Evolutionary conservation across 2,888 invertebrate species (phyloP), one percentile per base, ranked within the genome.

Genomic region (Orgyia antiqua): DNA sequence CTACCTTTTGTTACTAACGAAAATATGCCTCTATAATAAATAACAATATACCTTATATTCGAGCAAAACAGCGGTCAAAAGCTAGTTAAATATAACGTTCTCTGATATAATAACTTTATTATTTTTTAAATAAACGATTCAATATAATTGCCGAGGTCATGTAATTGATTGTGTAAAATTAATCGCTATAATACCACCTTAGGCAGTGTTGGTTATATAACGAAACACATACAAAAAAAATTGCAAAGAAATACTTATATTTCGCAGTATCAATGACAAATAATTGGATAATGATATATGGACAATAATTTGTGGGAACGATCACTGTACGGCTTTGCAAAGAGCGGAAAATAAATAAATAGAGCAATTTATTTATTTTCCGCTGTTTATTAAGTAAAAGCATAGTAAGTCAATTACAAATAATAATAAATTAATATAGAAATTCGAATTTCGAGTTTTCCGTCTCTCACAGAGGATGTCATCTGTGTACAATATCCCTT

Each of bases 211-310:
- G n/a, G 6, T n/a, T n/a, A 20, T 3, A 2, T 9, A 20, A 2
- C 3, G 3, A 20, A 20, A 20, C n/a, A 20, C n/a, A 20, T 19
- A 19, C 6, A 19, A 19, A 27, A 36, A 33, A 20, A 2, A 20
- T 9, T 9, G 5, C n/a, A 2, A 9, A 33, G 25, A 30, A 37
- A 43, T 36, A 37, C 35, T 23, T 31, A 39, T 36, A 34, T 41
- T 45, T 36, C 28, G 10, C 26, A 13, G 36, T 42, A 40, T 36
- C 38, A 45, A 50, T 50, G 42, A 40, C 39, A 39, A 37, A 45
- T 53, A 51, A 50, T 53, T 50, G 50, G 54, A 36, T 41, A 41
- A 49, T 11, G 29, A 35, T 36, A 36, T 18, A 33, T 21, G 27
- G 11, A 18, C 29, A 27, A 32, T 45, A 35, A 45, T 50, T 45